Base-by-base conservation (phyloP, 2,113 vertebrate genomes). In the Leucopsar rothschildi region DNA sequence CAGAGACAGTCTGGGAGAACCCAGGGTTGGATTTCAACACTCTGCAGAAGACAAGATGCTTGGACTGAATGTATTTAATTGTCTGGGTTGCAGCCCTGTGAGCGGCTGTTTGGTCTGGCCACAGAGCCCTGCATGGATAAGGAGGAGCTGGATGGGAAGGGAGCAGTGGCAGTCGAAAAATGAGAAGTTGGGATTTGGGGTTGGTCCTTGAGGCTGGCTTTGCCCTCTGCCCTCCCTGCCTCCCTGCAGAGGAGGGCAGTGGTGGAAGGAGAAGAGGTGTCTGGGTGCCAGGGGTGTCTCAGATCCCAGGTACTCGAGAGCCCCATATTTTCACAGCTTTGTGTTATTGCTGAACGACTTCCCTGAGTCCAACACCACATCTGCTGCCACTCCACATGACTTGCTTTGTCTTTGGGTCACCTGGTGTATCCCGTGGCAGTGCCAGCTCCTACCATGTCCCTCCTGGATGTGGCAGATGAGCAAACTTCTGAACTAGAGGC, bases 1-100 rank as follows among this genome's bases (percentile, higher is more conserved):
- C 28, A 69, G 37, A 49, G 73, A 69, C 55, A 82, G 35, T 84
- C 72, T 39, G 57, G 6, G 31, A 80, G 66, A 71, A 76, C 81
- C 35, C 85, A 40, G 49, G 47, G 44, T 10, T 86, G 82, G 81
- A 88, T 86, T 93, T 92, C 88, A 3, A 92, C 93, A 95, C 60
- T 53, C 86, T 61, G 50, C 87, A 71, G 83, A 88, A 96, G 91
- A 80, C 52, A 65, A 49, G 47, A 72, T 65, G 56, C 69, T 70
- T 75, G 87, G 49, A 28, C 29, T 82, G 25, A 37, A 35, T 55
- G 75, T 37, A 28, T 89, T 89, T 29, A 31, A 27, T 81, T 3
- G 24, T 39, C 47, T 68, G 89, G 57, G 35, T 42, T 2, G 12
- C 50, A 14, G 90, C 37, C n/a, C 39, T 37, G 5, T 0, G 14